Conservation (phyloP, 2,888 invertebrate genomes). For the Trachelus stipa region DNA sequence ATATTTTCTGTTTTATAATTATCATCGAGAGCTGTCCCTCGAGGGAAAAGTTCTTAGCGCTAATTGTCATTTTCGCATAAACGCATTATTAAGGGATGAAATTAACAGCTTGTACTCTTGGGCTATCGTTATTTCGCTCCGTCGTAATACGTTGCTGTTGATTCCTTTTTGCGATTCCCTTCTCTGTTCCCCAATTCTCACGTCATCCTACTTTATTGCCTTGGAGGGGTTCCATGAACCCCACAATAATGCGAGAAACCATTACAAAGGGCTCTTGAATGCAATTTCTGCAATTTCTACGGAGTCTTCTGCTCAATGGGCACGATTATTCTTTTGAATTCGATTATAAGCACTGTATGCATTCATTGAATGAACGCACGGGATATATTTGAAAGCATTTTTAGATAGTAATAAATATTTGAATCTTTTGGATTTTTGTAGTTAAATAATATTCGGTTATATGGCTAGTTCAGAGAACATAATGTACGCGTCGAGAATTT, state of each 20-base stretch:
- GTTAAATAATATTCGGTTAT: background rate
- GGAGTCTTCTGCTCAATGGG: background rate
- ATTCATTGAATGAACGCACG: background rate
- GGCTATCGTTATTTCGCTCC: background rate
- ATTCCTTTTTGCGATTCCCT: background rate
- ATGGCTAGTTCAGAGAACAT: background rate
- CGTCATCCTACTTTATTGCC: background rate
- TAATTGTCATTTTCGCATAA: background rate
- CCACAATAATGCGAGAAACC: background rate
- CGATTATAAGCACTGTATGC: background rate
- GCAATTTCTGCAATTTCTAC: background rate
- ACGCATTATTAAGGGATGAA: background rate
- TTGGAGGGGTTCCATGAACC: background rate
- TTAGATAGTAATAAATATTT: background rate
- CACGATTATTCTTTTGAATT: background rate
- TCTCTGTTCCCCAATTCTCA: background rate
- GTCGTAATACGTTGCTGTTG: background rate
- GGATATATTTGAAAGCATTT: background rate
- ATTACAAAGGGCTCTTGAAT: background rate
- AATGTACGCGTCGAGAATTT: background rate
- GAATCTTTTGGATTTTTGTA: background rate
- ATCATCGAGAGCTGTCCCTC: background rate
- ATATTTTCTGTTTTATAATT: background rate
- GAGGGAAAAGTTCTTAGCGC: background rate
- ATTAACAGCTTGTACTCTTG: background rate